Evolutionary conservation across 1,140 invertebrate species (phyloP), one percentile per base, ranked within the genome.

Genomic region (Maconellicoccus hirsutus): DNA sequence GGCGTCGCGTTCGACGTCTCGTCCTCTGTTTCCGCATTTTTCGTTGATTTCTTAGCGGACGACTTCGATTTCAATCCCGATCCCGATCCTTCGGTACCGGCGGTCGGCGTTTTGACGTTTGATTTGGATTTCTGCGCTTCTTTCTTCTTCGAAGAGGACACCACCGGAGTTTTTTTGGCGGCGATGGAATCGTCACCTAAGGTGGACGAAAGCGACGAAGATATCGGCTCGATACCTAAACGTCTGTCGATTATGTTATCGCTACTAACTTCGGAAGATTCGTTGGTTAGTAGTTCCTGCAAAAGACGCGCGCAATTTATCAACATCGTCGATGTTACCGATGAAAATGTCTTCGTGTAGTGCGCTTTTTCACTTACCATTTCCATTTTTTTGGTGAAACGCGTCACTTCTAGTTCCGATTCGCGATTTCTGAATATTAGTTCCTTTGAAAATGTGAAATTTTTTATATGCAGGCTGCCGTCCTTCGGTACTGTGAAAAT

Each of bases 401-500:
- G 42, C 91, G 89, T 74, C 12, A 4, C 16, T 52, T 52, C 42
- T 3, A 52, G 16, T 4, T 85, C 86, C 52, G 86, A 81, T 0
- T 87, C 83, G 75, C 89, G 87, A 77, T 87, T 82, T 1, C 86
- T 75, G 1, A 88, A 88, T 69, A 90, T 76, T 3, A 87, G 80
- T 76, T 87, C 88, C 79, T 90, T 90, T 77, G 84, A 84, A 76
- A 90, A 91, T 63, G 88, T 88, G 75, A 92, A 92, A 79, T 91
- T 86, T 26, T 90, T 87, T 27, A 86, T 79, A 4, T 84, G 84
- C 16, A 92, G 78, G 7, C 10, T 12, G 29, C 16, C 12, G n/a
- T 72, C 19, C 4, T 85, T 85, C 59, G 79, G 81, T 7, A 79
- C 77, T 73, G 75, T 52, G n/a, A 52, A 52, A 14, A 38, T 38